Base-by-base conservation (phyloP, 2,113 vertebrate species). In the Callipepla squamata region DNA sequence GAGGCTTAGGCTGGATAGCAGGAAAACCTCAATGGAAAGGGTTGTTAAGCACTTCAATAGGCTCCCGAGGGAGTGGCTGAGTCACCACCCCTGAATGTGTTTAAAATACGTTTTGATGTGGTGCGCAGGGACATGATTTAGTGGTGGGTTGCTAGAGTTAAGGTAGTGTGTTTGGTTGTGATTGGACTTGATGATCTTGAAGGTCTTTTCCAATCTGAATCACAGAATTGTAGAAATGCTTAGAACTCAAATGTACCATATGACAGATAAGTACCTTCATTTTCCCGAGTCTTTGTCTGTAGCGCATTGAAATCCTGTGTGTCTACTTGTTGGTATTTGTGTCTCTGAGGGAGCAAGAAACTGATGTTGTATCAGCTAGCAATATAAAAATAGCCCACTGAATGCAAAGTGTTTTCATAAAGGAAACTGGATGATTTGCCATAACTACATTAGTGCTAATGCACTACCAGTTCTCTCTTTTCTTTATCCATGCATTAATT, bases 401-500 rank as follows among this genome's bases (percentile, higher is more conserved):
- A 85, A 87, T 73, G 48, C 51, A 87, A 92, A 95, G 90, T 59
- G 25, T 85, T 80, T 91, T 91, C 19, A 19, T 80, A 88, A 85
- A 90, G 74, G 86, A 76, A 89, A 91, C 72, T 63, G 93, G 30
- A 77, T 75, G 48, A 69, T 97, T 95, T 97, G 79, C 81, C 72
- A 72, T 91, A 94, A 72, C 81, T 93, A 22, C 85, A 85, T 97
- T 92, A 94, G 75, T 74, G 69, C 78, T 96, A 86, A 91, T 96
- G 91, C 87, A 94, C 84, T 96, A 63, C 73, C 77, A 91, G 70
- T 63, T 93, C 86, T 93, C 69, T 96, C 96, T 96, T 96, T 97
- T 96, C 79, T 91, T 94, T 92, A 90, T 90, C 94, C 89, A 38
- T 96, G 78, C 96, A 94, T 97, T 97, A 96, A 95, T 97, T 97